Base-by-base conservation (phyloP, 2,797 vertebrate genomes). In the Cuniculus paca region DNA sequence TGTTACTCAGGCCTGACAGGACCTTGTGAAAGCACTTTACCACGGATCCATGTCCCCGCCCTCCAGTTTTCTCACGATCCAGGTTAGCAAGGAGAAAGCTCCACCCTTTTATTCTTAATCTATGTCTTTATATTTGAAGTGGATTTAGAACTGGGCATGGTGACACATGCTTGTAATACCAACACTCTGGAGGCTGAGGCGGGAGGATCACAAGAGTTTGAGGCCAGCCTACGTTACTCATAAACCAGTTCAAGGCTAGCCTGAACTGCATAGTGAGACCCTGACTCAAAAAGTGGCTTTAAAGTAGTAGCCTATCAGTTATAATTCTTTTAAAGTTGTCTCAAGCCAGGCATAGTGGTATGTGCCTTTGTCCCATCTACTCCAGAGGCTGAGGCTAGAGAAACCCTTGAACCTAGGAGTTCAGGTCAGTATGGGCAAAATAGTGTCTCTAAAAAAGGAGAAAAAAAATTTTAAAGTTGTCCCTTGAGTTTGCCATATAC, bases 71-170 rank as follows among this genome's bases (percentile, higher is more conserved):
- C n/a, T 75, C 81, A 86, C 58, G 12, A 39, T 80, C 61, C 52
- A 2, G 26, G 48, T 80, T 52, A 74, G n/a, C n/a, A 60, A 52
- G 45, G 39, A 36, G 20, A 70, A 60, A 90, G 61, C 20, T 77
- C 6, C 36, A 24, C 39, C 48, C 36, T 39, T 68, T 83, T 78
- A 50, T 24, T 84, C 91, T 94, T 61, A 60, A 39, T 88, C 34
- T 56, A 22, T 80, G 56, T 75, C 58, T 94, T 84, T 90, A 48
- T 70, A 88, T 91, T 88, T 92, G 83, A 78, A 65, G 31, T 74
- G 26, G 39, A 45, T 74, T 74, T 28, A 45, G 28, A n/a, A 34
- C 28, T 10, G 58, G 58, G 8, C 58, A 60, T 60, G 22, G 61
- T 34, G 31, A 31, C 28, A 34, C 31, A 34, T 2, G 13, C 61